Conservation (phyloP, 2,888 invertebrate genomes). For the Dexiosoma caninum region DNA sequence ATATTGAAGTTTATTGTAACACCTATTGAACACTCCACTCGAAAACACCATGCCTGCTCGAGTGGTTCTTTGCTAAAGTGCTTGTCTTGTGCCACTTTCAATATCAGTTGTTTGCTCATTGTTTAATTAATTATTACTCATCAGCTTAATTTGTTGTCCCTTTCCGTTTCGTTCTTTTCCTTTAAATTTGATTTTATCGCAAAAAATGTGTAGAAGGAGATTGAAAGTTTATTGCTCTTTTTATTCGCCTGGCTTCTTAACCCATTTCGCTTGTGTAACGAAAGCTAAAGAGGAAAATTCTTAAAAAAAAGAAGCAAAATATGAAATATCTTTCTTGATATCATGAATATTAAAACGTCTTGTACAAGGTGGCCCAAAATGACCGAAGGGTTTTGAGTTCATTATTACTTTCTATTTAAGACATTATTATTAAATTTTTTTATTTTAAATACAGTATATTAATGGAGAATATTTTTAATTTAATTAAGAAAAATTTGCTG, state of each 20-base stretch:
- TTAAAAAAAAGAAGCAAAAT: constrained; percentile 5
- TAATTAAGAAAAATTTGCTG: too few relatives aligned
- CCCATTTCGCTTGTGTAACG: constrained; percentile 10
- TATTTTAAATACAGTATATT: too few relatives aligned
- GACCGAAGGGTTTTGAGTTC: too few relatives aligned
- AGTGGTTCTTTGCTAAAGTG: constrained; percentile 1
- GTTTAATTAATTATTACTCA: constrained; percentile 39
- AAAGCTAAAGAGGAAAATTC: not conserved
- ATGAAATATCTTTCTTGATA: constrained; percentile 8
- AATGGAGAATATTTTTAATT: too few relatives aligned
- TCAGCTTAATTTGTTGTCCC: constrained; percentile 17
- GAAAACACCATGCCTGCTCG: not conserved
- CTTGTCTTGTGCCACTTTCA: constrained; percentile 18
- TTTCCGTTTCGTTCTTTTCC: not conserved
- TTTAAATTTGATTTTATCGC: constrained; percentile 11
- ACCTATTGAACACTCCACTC: not conserved
- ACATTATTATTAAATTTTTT: too few relatives aligned
- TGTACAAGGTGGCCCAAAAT: not conserved
- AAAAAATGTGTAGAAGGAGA: not conserved
- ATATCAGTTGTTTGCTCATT: constrained; percentile 34
- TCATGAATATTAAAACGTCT: constrained; percentile 5
- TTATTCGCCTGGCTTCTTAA: constrained; percentile 16
- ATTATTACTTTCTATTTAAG: too few relatives aligned
- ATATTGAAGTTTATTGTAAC: not conserved
- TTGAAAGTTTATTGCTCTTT: constrained; percentile 29